Evolutionary conservation across 2,797 vertebrate species (phyloP), one percentile per base, ranked within the genome.

Genomic region (Echiichthys vipera): DNA sequence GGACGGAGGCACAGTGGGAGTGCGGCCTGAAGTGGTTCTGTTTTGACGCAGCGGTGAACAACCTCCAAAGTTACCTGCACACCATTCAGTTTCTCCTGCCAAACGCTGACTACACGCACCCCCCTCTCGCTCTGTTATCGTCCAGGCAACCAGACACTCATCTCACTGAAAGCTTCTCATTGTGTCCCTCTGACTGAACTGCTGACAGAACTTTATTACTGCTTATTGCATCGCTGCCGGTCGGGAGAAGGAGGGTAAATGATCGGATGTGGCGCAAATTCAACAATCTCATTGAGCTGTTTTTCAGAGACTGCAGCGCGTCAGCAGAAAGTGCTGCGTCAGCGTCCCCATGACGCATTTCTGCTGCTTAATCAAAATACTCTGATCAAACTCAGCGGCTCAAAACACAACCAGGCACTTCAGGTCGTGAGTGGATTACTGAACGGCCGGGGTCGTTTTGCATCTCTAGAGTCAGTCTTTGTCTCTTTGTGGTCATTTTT

Each of bases 101-200:
- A 77, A 84, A 27, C 2, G 72, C 81, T 88, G 84, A 88, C 61
- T 88, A 73, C 12, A 1, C 74, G 17, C 34, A 1, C 2, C 11
- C 5, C 13, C 64, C 37, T 59, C 49, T 25, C 50, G 14, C 27
- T 75, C 69, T 15, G 18, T 79, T 79, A 75, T 71, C 24, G 3
- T 27, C 42, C 34, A 0, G 27, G 46, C 66, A 39, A 68, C 20
- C 55, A 45, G 65, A 77, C 64, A 61, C 76, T 71, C 20, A 71
- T 87, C 78, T 89, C 56, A 78, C 59, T 78, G 63, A 74, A 76
- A 78, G 80, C 65, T 3, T 29, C 46, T 51, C 71, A 53, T 61
- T 65, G 76, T 72, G 70, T 42, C 20, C 3, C 22, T 20, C 22
- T 20, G n/a, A 8, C 71, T 59, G 51, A 64, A 65, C 59, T 56